Conservation (phyloP, 1,140 invertebrate genomes). For the Zaprionus ornatus region DNA sequence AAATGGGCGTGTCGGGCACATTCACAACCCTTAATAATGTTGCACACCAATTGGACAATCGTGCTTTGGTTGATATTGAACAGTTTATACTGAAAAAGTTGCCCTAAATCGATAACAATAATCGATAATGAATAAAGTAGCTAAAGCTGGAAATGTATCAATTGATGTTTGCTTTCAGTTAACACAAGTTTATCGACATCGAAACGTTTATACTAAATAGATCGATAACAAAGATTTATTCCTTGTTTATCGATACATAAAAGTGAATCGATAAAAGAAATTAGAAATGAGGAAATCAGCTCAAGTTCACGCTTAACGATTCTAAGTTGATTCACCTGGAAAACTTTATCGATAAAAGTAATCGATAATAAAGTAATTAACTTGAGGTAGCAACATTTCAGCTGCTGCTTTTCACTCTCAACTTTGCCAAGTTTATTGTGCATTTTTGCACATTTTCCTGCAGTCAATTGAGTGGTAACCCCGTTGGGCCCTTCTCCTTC, state of each 20-base stretch:
- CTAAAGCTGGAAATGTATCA: too few species aligned
- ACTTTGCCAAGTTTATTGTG: conserved; percentile 1
- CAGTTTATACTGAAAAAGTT: conserved; percentile 29
- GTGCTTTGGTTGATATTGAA: conserved; percentile 21
- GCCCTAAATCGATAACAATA: not conserved
- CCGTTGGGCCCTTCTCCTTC: not conserved
- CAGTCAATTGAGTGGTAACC: not conserved
- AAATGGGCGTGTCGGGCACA: conserved; percentile 19
- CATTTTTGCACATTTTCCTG: not conserved
- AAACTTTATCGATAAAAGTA: not conserved
- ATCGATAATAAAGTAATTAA: not conserved
- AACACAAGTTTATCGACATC: not conserved
- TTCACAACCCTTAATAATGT: conserved; percentile 12
- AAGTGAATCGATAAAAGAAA: too few species aligned
- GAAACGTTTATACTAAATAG: not conserved
- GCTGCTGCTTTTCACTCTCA: not conserved
- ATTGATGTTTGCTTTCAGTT: too few species aligned
- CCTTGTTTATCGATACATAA: too few species aligned
- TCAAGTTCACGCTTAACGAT: too few species aligned
- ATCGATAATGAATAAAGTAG: not conserved
- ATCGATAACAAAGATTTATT: too few species aligned
- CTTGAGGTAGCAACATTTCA: not conserved
- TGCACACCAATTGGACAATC: conserved; percentile 18
- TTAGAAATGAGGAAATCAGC: too few species aligned
- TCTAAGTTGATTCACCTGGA: not conserved